Evolutionary conservation across 2,113 vertebrate genomes (phyloP), one percentile per base, ranked within the genome.

Genomic region (Actenoides hombroni): DNA sequence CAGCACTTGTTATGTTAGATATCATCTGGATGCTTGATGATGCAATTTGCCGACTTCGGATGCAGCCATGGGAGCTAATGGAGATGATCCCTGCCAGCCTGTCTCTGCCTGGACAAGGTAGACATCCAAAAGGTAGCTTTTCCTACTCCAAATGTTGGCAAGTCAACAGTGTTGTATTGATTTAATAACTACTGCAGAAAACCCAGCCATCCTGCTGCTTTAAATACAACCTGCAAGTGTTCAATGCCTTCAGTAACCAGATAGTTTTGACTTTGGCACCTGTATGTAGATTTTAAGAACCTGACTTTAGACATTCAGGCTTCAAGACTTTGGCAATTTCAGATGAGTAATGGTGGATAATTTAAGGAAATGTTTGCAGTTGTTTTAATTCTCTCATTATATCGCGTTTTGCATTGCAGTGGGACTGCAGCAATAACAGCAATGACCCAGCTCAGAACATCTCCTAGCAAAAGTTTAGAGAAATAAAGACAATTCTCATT

Each of bases 391-490:
- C 24, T 68, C 42, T 65, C 69, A 16, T 75, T 80, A 31, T 37
- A 26, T 15, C 51, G 28, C 49, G 49, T 60, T 51, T 73, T 84
- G 75, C 78, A 84, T 82, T 76, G 59, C 64, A 81, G 37, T 13
- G 28, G 84, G 88, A 63, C 26, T n/a, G 87, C 59, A 75, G 31
- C 49, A 35, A 79, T n/a, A 67, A 56, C 29, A 48, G 80, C 94
- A 68, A 64, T 44, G 51, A 77, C 29, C n/a, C 35, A 49, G 65
- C 88, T 60, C 51, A 42, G 54, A 74, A 48, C 86, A 73, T 48
- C 81, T 88, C 85, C 88, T 78, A 79, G 88, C 53, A 78, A 51
- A 93, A 95, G 37, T 94, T 61, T 74, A 86, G 86, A 93, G 63
- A 26, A 94, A 67, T 83, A 37, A 78, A 17, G 42, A 13, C 51